phyloP scores from a whole-genome alignment of 1,140 invertebrate genomes.

The Battus philenor region DNA sequence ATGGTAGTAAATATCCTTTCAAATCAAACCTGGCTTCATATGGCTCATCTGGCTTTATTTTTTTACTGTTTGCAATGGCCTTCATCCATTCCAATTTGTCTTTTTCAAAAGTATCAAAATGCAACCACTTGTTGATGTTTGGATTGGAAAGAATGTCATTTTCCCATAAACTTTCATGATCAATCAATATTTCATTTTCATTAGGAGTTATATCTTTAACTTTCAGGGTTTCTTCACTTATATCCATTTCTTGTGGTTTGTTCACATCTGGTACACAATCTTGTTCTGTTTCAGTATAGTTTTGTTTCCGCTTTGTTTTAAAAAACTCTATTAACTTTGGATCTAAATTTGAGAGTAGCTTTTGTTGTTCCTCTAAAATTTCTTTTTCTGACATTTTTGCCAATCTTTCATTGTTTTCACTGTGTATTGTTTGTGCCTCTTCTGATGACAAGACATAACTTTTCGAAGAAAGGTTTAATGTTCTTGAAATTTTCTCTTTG shows the following conservation, averaged over 20 bases:
- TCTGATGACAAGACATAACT: slow-evolving; percentile 76
- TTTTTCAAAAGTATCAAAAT: slow-evolving; percentile 88
- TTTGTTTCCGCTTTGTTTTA: slow-evolving; percentile 73
- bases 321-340: slow-evolving; percentile 82
- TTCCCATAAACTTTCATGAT: slow-evolving; percentile 62
- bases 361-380: slow-evolving; percentile 84
- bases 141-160: slow-evolving; percentile 79
- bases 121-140: slow-evolving; percentile 83
- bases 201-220: slow-evolving; percentile 18
- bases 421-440: slow-evolving; percentile 81
- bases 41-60: slow-evolving; percentile 70
- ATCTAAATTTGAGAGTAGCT: slow-evolving; percentile 80
- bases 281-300: slow-evolving; percentile 3
- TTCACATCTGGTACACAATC: slow-evolving; percentile 10
- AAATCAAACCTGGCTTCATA: slow-evolving; percentile 86
- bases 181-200: slow-evolving; percentile 35
- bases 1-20: slow-evolving; percentile 82
- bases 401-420: slow-evolving; percentile 83
- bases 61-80: slow-evolving; percentile 76
- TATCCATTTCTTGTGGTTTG: slow-evolving; percentile 7
- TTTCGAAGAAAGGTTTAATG: slow-evolving; percentile 43
- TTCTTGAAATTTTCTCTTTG: neutral
- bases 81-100: slow-evolving; percentile 92
- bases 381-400: slow-evolving; percentile 83
- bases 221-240: slow-evolving; percentile 35